phyloP scores from a whole-genome alignment of 2,797 vertebrate species.

The Sebastes diaconus region DNA sequence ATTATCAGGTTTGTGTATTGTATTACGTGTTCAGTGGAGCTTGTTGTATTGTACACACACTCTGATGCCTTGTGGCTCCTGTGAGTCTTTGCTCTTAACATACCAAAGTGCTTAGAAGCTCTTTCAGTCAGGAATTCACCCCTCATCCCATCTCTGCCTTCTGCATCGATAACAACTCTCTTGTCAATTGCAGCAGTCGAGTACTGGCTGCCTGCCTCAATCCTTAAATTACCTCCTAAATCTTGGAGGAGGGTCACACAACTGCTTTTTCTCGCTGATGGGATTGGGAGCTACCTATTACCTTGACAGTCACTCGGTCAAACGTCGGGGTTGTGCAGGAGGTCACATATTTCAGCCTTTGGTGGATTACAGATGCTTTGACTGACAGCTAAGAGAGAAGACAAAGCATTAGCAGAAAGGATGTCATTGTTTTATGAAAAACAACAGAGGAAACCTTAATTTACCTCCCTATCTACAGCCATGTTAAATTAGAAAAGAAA shows the following conservation, averaged over 20 bases:
- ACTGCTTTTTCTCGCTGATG: constrained; percentile 17
- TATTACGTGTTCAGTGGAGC: constrained; percentile 12
- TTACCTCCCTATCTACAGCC: neutral
- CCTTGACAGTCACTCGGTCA: constrained; percentile 40
- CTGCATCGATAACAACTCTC: constrained; percentile 61
- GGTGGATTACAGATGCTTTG: constrained; percentile 31
- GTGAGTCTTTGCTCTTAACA: constrained; percentile 52
- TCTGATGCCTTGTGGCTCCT: constrained; percentile 29
- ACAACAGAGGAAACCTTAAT: neutral
- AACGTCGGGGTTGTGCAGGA: constrained; percentile 2
- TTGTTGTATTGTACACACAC: constrained; percentile 23
- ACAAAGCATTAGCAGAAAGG: neutral
- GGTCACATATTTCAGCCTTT: constrained; percentile 44
- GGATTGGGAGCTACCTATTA: constrained; percentile 52
- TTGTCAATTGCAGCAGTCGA: constrained; percentile 30
- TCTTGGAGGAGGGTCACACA: constrained; percentile 44
- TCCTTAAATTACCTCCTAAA: constrained; percentile 69
- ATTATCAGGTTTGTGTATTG: neutral
- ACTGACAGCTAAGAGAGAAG: constrained; percentile 21
- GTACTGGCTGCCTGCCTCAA: constrained; percentile 33
- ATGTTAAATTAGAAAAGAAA: neutral
- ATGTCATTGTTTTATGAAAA: constrained; percentile 7
- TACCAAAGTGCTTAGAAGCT: constrained; percentile 38
- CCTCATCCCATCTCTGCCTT: constrained; percentile 44
- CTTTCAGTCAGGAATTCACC: constrained; percentile 49